A percentile compares a stretch with the other conserved stretches of the same genome.
Conservation (phyloP, 1,140 invertebrate genomes). For the Phenacoccus solenopsis region DNA sequence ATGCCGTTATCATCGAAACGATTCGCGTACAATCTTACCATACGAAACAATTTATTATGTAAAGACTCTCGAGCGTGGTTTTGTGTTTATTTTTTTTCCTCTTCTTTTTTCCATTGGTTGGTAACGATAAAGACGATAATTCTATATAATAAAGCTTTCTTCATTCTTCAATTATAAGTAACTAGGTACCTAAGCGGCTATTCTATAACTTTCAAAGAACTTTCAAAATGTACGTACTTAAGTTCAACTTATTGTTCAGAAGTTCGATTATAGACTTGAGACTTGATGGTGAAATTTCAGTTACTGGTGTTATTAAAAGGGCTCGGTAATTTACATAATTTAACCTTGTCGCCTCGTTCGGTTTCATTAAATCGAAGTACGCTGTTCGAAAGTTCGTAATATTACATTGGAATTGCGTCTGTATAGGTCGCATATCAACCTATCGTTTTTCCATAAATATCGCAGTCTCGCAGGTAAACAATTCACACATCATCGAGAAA, state of each 20-base stretch:
- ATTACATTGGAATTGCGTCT: no score
- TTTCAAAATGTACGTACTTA: no score
- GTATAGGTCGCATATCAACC: no score
- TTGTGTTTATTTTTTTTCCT: neutral
- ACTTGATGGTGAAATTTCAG: neutral
- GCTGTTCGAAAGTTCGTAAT: no score
- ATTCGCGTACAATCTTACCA: neutral
- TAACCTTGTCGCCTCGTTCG: no score
- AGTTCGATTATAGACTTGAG: no score
- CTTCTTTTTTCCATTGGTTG: neutral
- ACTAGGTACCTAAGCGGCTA: neutral
- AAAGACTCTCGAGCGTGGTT: neutral
- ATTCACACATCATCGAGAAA: no score
- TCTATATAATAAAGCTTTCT: neutral
- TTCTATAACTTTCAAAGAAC: neutral
- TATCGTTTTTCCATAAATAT: no score
- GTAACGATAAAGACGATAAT: neutral
- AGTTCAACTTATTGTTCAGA: neutral
- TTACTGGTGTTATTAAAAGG: neutral
- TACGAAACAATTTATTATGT: conserved; percentile 5
- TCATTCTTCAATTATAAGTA: no score
- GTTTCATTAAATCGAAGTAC: no score
- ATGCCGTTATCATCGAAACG: conserved; percentile 4
- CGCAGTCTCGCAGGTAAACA: no score
- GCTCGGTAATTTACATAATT: neutral